Conservation (phyloP, 2,113 vertebrate genomes). For the Leptodactylus fuscus region DNA sequence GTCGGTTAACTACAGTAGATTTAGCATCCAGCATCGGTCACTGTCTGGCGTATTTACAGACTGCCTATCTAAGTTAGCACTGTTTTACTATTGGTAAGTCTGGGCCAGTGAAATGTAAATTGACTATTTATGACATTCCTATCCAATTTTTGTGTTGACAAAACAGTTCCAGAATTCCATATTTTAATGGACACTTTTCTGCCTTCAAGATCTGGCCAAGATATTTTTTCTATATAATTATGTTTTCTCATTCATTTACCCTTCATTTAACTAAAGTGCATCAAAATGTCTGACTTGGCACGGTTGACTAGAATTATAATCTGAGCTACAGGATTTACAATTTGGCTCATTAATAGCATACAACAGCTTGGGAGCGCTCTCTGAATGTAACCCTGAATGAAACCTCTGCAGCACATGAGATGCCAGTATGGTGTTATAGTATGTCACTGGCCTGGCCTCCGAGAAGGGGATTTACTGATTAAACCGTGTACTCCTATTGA, state of each 20-base stretch:
- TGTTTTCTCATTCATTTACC: conserved; percentile 42
- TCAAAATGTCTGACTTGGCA: conserved; percentile 35
- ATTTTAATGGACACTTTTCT: no score
- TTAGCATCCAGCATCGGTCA: no score
- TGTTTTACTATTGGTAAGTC: no score
- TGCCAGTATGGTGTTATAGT: conserved; percentile 42
- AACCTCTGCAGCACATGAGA: conserved; percentile 35
- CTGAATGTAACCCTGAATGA: conserved; percentile 3
- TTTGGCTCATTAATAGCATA: conserved; percentile 26
- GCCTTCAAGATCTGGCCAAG: no score
- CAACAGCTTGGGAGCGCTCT: conserved; percentile 29
- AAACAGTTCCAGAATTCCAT: no score
- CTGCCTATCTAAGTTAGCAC: no score
- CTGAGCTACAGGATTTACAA: conserved; percentile 42
- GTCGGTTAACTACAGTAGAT: no score
- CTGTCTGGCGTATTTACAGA: no score
- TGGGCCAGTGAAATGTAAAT: no score
- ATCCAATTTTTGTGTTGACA: no score
- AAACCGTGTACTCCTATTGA: conserved; percentile 42
- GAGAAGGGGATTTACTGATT: conserved; percentile 44
- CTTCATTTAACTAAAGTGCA: conserved; percentile 38
- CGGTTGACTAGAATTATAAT: conserved; percentile 12
- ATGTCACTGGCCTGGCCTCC: conserved; percentile 29
- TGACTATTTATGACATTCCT: no score
- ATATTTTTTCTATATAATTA: no score